Evolutionary conservation across 2,797 vertebrate species (phyloP).

Genomic region (Atherinosoma microstoma): DNA sequence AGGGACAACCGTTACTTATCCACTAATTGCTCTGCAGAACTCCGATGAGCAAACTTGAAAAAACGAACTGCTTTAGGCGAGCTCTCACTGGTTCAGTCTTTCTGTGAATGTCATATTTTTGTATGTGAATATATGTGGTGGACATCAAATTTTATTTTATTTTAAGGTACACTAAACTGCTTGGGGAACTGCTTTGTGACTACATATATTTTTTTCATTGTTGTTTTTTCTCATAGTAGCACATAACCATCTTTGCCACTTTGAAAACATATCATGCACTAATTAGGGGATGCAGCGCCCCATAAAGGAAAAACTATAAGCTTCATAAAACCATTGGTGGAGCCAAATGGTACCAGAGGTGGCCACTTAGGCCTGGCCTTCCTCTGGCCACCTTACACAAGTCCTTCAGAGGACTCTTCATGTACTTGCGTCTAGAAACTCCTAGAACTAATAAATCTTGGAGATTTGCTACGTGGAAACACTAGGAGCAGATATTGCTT

Average conservation of each 20-base stretch:
- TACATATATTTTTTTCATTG: neutral
- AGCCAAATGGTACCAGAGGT: too few relatives aligned
- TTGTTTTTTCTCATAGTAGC: constrained; percentile 1
- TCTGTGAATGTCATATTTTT: constrained; percentile 21
- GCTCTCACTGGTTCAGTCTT: constrained; percentile 12
- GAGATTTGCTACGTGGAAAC: too few relatives aligned
- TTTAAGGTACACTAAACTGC: constrained; percentile 7
- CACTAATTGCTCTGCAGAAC: constrained; percentile 4
- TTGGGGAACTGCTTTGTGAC: neutral
- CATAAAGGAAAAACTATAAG: neutral
- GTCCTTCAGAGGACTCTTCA: too few relatives aligned
- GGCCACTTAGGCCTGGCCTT: too few relatives aligned
- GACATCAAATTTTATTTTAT: neutral
- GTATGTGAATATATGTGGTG: constrained; percentile 30
- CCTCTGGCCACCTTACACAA: too few relatives aligned
- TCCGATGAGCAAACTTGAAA: constrained; percentile 10
- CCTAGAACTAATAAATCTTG: too few relatives aligned
- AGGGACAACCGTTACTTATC: constrained; percentile 6
- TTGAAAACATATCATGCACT: constrained; percentile 18
- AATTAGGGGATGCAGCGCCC: neutral
- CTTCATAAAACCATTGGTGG: neutral
- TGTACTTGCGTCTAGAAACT: too few relatives aligned
- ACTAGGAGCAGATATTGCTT: too few relatives aligned
- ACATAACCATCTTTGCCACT: neutral
- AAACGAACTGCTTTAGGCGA: constrained; percentile 16